These are phyloP conservation scores for Drosophila paramelanica DNA, from an alignment of 2,888 invertebrate genomes.

Conservation along the genomic window DNA sequence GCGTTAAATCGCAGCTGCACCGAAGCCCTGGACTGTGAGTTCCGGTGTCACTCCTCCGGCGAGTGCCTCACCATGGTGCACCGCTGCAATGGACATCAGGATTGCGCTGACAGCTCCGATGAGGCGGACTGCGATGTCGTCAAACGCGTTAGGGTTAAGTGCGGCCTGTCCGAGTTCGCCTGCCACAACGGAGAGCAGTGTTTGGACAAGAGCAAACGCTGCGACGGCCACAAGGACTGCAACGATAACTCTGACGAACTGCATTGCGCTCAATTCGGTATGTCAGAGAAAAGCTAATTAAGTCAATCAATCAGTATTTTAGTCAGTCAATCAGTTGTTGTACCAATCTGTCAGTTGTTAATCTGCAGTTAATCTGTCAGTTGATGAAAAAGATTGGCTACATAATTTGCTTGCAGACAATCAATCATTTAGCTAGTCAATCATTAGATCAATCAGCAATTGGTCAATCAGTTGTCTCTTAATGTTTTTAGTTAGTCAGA, in stretches of 20 bases:
- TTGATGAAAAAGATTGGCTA: no score
- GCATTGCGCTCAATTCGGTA: constrained; percentile 85
- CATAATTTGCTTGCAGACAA: no score
- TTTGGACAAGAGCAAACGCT: constrained; percentile 84
- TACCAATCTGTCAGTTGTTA: not conserved
- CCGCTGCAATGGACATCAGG: constrained; percentile 87
- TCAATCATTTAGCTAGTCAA: no score
- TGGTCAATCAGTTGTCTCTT: no score
- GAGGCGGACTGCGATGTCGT: constrained; percentile 85
- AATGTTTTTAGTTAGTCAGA: no score
- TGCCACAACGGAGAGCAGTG: constrained; percentile 87
- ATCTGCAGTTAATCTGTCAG: no score
- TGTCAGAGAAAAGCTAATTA: constrained; percentile 14
- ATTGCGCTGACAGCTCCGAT: constrained; percentile 87
- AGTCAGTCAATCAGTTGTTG: not conserved
- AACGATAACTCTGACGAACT: constrained; percentile 87
- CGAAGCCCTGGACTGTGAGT: constrained; percentile 86
- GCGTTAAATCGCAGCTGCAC: constrained; percentile 87
- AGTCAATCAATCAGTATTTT: not conserved
- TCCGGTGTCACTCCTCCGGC: constrained; percentile 85
- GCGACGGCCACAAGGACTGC: constrained; percentile 87
- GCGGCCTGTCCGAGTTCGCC: constrained; percentile 85
- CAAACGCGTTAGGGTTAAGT: constrained; percentile 78
- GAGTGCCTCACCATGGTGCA: constrained; percentile 87
- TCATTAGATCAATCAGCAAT: not conserved